These are phyloP conservation scores for Pluvianellus socialis DNA, from an alignment of 2,113 vertebrate species.

Conservation along the genomic window DNA sequence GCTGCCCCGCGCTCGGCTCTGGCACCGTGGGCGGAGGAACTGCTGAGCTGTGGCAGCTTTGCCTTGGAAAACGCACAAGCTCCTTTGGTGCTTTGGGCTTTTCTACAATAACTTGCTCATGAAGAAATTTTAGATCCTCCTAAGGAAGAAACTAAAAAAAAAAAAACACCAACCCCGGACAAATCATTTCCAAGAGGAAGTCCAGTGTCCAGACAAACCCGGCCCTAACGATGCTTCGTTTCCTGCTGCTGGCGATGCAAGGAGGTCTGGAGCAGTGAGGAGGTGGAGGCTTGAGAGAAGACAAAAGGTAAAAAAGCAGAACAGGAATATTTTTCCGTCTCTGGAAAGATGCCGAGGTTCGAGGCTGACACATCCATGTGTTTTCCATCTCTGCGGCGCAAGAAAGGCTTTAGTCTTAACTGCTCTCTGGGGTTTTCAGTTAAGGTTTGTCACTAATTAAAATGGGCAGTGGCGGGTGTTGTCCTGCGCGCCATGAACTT, in stretches of 20 bases:
- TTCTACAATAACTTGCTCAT: not conserved
- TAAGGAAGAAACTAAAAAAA: not conserved
- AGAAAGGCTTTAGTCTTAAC: not conserved
- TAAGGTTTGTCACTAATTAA: not conserved
- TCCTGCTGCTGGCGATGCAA: not conserved
- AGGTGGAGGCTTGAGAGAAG: not conserved
- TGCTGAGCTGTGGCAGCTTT: not conserved
- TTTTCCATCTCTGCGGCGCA: not conserved
- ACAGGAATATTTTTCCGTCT: not conserved
- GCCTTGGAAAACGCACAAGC: not conserved
- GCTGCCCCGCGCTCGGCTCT: rapidly evolving
- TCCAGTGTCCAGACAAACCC: not conserved
- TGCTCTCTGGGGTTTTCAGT: not conserved
- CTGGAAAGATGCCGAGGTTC: not conserved
- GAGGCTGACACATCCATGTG: not conserved
- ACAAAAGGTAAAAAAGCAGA: not conserved
- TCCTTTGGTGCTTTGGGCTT: not conserved
- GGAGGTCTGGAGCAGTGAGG: not conserved
- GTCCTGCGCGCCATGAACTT: not conserved
- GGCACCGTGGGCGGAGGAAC: rapidly evolving
- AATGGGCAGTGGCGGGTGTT: not conserved
- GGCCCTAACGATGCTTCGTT: not conserved
- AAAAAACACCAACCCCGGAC: not conserved
- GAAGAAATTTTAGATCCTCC: not conserved
- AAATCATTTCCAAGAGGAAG: not conserved